These are phyloP conservation scores for Xyliphius kryptos DNA, from an alignment of 2,113 vertebrate genomes.

Conservation along the genomic window DNA sequence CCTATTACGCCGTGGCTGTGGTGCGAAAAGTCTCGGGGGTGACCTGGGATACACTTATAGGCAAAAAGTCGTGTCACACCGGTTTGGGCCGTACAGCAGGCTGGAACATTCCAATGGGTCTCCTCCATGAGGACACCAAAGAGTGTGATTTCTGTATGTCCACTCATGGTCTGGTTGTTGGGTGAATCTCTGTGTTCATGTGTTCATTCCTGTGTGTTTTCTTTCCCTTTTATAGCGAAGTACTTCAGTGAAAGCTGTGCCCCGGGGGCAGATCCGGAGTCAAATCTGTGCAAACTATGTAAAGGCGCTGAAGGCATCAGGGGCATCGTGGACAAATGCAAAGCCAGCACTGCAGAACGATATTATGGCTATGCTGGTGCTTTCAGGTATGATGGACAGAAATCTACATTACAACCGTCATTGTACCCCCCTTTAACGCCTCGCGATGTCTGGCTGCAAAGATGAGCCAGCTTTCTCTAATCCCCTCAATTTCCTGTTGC, in stretches of 20 bases:
- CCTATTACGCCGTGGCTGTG: constrained; percentile 77
- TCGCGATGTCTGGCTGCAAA: too few relatives aligned
- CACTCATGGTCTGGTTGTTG: too few relatives aligned
- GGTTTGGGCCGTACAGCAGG: constrained; percentile 72
- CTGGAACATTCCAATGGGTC: constrained; percentile 79
- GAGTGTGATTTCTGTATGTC: constrained; percentile 76
- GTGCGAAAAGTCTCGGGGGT: constrained; percentile 60
- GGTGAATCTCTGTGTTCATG: too few relatives aligned
- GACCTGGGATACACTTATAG: constrained; percentile 67
- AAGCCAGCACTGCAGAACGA: constrained; percentile 61
- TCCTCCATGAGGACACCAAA: constrained; percentile 52
- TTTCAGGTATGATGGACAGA: constrained; percentile 69
- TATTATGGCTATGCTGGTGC: constrained; percentile 80
- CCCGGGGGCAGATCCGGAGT: constrained; percentile 65
- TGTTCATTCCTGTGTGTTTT: too few relatives aligned
- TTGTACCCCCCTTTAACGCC: too few relatives aligned
- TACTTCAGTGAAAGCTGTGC: constrained; percentile 77
- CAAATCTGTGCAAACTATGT: constrained; percentile 73
- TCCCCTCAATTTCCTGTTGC: too few relatives aligned
- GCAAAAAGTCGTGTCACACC: constrained; percentile 79
- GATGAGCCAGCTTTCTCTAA: too few relatives aligned
- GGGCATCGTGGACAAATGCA: constrained; percentile 57
- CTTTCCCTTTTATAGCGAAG: constrained; percentile 44
- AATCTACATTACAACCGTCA: too few relatives aligned
- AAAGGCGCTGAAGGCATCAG: constrained; percentile 46